Evolutionary conservation across 1,140 invertebrate genomes (phyloP).

Genomic region (Apis mellifera): DNA sequence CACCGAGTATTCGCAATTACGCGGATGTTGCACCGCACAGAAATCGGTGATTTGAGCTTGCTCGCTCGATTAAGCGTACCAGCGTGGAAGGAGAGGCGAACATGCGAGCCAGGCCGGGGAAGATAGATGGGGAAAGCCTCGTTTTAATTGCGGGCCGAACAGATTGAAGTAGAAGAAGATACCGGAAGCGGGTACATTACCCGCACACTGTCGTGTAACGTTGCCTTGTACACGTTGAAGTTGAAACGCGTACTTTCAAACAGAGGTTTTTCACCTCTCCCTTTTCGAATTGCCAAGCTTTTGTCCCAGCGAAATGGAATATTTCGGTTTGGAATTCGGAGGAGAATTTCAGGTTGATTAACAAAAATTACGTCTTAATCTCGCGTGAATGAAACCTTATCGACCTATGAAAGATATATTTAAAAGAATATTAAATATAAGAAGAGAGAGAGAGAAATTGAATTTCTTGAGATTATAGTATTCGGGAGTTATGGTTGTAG

Average conservation of each 20-base stretch:
- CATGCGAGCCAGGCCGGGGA: slow-evolving; percentile 39
- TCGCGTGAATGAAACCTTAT: no score
- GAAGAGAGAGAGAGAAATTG: no score
- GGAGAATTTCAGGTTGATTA: no score
- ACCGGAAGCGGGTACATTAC: slow-evolving; percentile 31
- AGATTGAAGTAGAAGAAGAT: slow-evolving; percentile 35
- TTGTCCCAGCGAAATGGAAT: no score
- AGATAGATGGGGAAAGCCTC: slow-evolving; percentile 30
- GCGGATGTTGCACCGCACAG: slow-evolving; percentile 56
- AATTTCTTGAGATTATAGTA: not conserved
- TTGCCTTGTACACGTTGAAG: not conserved
- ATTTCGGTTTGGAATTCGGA: no score
- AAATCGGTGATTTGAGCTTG: slow-evolving; percentile 61
- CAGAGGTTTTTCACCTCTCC: slow-evolving; percentile 11
- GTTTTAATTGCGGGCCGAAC: slow-evolving; percentile 44
- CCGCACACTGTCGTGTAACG: not conserved
- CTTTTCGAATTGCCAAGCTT: not conserved
- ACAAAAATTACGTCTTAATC: no score
- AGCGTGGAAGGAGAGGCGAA: slow-evolving; percentile 41
- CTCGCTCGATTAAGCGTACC: slow-evolving; percentile 49
- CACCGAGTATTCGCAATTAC: slow-evolving; percentile 68
- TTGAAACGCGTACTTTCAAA: no score
- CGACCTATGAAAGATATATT: no score
- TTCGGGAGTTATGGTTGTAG: not conserved
- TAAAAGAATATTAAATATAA: no score